These are phyloP conservation scores for Leucoraja erinaceus DNA, from an alignment of 2,113 vertebrate genomes.

Conservation along the genomic window DNA sequence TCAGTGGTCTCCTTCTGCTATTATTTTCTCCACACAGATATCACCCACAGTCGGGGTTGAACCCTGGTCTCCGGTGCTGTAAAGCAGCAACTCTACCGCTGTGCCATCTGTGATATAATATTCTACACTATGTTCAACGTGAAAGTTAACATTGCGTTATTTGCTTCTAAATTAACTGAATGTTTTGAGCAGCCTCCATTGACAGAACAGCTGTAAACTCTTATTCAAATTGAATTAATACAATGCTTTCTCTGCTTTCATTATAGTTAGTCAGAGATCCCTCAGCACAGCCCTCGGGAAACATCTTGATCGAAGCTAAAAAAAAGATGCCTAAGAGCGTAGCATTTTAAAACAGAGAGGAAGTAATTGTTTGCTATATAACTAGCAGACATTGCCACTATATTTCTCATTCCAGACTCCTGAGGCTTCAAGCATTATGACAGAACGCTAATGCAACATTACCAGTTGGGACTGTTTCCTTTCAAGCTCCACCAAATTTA, in stretches of 20 bases:
- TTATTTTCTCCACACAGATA: too few species aligned
- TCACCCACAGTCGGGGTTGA: too few species aligned
- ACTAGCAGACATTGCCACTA: neutral
- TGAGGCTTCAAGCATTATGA: neutral
- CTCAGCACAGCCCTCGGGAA: neutral
- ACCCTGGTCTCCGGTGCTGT: too few species aligned
- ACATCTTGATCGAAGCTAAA: neutral
- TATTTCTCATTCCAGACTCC: neutral
- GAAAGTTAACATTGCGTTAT: too few species aligned
- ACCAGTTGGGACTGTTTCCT: neutral
- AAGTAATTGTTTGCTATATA: slow-evolving; percentile 6
- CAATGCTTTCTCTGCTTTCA: neutral
- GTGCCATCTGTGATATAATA: too few species aligned
- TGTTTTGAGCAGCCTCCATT: neutral
- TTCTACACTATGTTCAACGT: too few species aligned
- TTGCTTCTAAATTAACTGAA: neutral
- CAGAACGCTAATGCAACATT: neutral
- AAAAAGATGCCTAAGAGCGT: neutral
- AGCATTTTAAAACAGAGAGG: slow-evolving; percentile 1
- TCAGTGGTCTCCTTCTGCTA: too few species aligned
- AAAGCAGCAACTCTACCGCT: too few species aligned
- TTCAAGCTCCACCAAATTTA: neutral
- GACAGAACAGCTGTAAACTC: neutral
- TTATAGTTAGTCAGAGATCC: neutral
- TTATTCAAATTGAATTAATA: neutral